phyloP scores from a whole-genome alignment of 2,888 invertebrate genomes.

The Helicoverpa assulta region DNA sequence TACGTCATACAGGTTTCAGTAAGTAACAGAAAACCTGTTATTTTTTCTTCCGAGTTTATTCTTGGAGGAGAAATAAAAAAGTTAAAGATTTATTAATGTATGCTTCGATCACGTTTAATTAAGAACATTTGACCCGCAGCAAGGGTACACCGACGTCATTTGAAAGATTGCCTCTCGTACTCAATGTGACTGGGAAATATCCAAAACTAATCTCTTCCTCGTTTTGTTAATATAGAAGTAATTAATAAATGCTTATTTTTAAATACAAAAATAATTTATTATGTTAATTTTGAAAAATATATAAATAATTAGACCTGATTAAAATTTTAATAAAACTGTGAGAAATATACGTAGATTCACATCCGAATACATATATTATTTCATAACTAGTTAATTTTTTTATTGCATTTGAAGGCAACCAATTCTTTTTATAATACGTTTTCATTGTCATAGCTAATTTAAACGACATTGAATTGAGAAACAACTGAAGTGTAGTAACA shows the following conservation, averaged over 20 bases:
- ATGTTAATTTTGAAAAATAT: too few species aligned
- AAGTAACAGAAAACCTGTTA: not conserved
- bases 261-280: too few species aligned
- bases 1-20: not conserved
- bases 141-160: conserved; percentile 8
- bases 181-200: not conserved
- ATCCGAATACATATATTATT: too few species aligned
- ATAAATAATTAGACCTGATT: too few species aligned
- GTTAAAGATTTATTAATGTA: conserved; percentile 19
- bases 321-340: too few species aligned
- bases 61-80: conserved; percentile 5
- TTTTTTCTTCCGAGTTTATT: not conserved
- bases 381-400: too few species aligned
- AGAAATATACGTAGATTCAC: too few species aligned
- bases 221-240: not conserved
- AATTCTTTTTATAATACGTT: not conserved
- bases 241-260: too few species aligned
- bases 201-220: not conserved
- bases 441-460: conserved; percentile 1
- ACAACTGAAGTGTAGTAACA: not conserved
- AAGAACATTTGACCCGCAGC: conserved; percentile 10
- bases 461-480: conserved; percentile 4
- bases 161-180: conserved; percentile 1
- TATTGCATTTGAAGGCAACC: too few species aligned
- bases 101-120: conserved; percentile 13